A percentile compares a stretch with the other conserved stretches of the same genome.
Evolutionary conservation across 2,113 vertebrate species (phyloP).

Genomic region (Cyanoderma ruficeps): DNA sequence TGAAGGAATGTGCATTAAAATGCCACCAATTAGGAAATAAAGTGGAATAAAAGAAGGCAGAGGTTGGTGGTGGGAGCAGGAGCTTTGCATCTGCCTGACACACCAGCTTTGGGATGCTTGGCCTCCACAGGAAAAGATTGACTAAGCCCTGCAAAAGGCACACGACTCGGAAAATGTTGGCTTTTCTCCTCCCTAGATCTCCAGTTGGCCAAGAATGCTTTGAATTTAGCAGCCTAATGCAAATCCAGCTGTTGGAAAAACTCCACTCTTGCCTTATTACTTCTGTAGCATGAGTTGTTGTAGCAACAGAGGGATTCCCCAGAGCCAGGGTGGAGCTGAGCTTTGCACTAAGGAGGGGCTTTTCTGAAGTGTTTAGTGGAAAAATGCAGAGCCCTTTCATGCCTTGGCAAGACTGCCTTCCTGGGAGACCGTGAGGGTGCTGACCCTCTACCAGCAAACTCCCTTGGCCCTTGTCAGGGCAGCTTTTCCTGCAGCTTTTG

Average conservation of each 20-base stretch:
- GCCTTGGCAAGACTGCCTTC: neutral
- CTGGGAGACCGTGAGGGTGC: neutral
- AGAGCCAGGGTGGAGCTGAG: neutral
- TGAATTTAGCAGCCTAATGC: neutral
- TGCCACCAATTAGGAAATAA: neutral
- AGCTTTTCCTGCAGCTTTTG: neutral
- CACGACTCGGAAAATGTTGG: neutral
- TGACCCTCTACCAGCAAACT: neutral
- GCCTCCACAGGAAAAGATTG: no score
- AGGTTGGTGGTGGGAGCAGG: neutral
- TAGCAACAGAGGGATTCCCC: neutral
- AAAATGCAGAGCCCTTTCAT: neutral
- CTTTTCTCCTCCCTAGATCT: neutral
- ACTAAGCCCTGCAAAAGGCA: neutral
- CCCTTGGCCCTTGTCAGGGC: neutral
- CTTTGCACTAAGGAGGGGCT: neutral
- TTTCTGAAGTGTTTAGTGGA: neutral
- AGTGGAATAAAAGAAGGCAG: neutral
- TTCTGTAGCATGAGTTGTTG: neutral
- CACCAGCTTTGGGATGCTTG: neutral
- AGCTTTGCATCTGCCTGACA: neutral
- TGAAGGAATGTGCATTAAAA: neutral
- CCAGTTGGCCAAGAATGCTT: neutral
- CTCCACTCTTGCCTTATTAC: neutral
- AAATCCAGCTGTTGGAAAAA: conserved; percentile 22